Evolutionary conservation across 64 coral and sea anemone species (phyloP).

Genomic region (Pocillopora verrucosa): DNA sequence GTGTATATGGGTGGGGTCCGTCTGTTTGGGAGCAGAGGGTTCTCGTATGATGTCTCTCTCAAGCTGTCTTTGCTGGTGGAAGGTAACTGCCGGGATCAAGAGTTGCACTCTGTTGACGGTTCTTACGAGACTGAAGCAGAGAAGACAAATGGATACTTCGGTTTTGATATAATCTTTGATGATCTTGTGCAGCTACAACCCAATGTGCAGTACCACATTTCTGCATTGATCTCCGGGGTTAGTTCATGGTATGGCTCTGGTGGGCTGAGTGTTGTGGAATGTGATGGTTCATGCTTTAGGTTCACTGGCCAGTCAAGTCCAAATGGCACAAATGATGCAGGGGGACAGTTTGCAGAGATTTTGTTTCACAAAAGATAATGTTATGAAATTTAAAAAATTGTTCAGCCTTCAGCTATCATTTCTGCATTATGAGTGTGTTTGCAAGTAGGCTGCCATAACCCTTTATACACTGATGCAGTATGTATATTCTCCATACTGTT

Average conservation of each 20-base stretch:
- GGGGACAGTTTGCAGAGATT: slow-evolving; percentile 20
- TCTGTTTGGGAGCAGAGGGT: slow-evolving; percentile 14
- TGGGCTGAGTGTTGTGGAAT: slow-evolving; percentile 8
- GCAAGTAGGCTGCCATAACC: too few relatives aligned
- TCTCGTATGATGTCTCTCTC: not conserved
- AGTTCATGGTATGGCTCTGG: slow-evolving; percentile 44
- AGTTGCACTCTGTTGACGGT: not conserved
- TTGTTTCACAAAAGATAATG: slow-evolving; percentile 28
- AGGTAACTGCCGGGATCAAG: not conserved
- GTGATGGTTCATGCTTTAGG: slow-evolving; percentile 5
- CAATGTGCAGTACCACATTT: slow-evolving; percentile 14
- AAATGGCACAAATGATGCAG: slow-evolving; percentile 21
- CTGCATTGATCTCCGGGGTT: not conserved
- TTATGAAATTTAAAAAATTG: not conserved
- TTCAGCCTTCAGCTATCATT: too few relatives aligned
- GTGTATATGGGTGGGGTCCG: slow-evolving; percentile 19
- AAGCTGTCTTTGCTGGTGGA: not conserved
- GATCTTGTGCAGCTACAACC: not conserved
- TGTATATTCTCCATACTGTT: too few relatives aligned
- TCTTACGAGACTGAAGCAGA: not conserved
- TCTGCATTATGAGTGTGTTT: too few relatives aligned
- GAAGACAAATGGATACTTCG: slow-evolving; percentile 15
- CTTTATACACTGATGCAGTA: too few relatives aligned
- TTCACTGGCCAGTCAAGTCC: slow-evolving; percentile 19
- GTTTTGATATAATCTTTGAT: slow-evolving; percentile 26